Conservation (phyloP, 2,797 vertebrate genomes). For the Hyperoplus lanceolatus region DNA sequence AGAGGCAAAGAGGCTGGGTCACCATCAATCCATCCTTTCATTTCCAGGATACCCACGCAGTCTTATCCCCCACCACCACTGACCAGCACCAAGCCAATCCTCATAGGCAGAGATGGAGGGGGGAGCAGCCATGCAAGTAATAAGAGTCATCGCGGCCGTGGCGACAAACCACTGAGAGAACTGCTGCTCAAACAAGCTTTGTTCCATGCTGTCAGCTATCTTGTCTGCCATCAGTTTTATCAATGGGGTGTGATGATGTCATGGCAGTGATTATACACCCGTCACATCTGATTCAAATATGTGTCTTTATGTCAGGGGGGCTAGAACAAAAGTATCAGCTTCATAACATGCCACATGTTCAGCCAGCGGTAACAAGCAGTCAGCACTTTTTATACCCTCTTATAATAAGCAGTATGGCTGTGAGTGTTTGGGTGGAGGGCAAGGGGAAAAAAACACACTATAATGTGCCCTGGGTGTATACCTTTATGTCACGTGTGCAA, state of each 20-base stretch:
- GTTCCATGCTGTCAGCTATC: slow-evolving; percentile 78
- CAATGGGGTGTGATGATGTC: slow-evolving; percentile 80
- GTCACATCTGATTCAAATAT: slow-evolving; percentile 74
- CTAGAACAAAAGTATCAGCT: slow-evolving; percentile 68
- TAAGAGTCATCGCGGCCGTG: slow-evolving; percentile 74
- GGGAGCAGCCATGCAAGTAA: slow-evolving; percentile 75
- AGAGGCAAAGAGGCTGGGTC: slow-evolving; percentile 77
- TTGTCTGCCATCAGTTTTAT: slow-evolving; percentile 79
- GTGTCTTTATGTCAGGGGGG: slow-evolving; percentile 62
- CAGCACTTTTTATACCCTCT: slow-evolving; percentile 65
- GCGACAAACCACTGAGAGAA: slow-evolving; percentile 72
- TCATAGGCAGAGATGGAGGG: slow-evolving; percentile 72
- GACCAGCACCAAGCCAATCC: slow-evolving; percentile 78
- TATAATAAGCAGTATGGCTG: slow-evolving; percentile 66
- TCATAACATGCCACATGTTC: slow-evolving; percentile 68
- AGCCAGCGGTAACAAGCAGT: slow-evolving; percentile 71
- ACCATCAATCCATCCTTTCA: slow-evolving; percentile 88
- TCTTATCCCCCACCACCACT: slow-evolving; percentile 57
- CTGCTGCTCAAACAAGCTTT: slow-evolving; percentile 81
- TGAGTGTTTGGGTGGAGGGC: slow-evolving; percentile 57
- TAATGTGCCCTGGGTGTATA: slow-evolving; percentile 22
- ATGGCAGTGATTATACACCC: slow-evolving; percentile 74
- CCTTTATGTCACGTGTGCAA: slow-evolving; percentile 43
- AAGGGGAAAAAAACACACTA: slow-evolving; percentile 52
- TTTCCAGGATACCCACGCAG: slow-evolving; percentile 75